A percentile compares a stretch with the other conserved stretches of the same genome.
Conservation (phyloP, 2,888 invertebrate species). For the Spilosoma lubricipeda region DNA sequence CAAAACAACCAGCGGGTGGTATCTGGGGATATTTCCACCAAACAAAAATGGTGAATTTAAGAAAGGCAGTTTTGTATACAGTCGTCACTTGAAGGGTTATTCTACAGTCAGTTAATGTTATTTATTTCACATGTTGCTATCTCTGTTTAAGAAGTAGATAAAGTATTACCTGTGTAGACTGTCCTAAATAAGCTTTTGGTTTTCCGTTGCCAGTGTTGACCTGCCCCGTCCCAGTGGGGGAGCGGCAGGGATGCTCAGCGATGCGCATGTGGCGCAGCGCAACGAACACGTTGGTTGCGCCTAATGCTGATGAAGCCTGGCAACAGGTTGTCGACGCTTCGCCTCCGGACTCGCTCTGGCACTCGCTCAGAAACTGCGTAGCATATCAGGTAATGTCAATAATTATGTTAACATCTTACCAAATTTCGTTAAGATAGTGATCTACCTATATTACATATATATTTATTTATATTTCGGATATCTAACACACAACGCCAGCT, state of each 20-base stretch:
- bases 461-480: no score
- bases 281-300: conserved; percentile 68
- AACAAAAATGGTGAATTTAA: background rate
- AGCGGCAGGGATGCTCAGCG: conserved; percentile 70
- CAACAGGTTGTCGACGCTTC: conserved; percentile 64
- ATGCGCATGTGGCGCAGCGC: conserved; percentile 76
- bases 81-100: background rate
- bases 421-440: background rate
- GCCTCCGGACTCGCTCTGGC: conserved; percentile 73
- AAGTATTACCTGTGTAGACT: background rate
- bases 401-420: background rate
- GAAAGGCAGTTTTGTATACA: background rate
- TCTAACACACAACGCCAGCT: no score
- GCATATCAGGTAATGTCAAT: conserved; percentile 71
- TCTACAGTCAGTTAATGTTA: background rate
- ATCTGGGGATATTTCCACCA: no score
- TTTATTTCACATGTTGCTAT: background rate
- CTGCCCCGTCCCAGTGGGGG: conserved; percentile 55
- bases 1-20: no score
- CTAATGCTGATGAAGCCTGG: conserved; percentile 72
- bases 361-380: conserved; percentile 77
- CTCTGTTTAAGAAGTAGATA: background rate
- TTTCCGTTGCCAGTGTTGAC: conserved; percentile 33
- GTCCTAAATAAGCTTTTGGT: background rate
- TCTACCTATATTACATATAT: no score